Base-by-base conservation (phyloP, 1,140 invertebrate genomes). In the Euura lappo region DNA sequence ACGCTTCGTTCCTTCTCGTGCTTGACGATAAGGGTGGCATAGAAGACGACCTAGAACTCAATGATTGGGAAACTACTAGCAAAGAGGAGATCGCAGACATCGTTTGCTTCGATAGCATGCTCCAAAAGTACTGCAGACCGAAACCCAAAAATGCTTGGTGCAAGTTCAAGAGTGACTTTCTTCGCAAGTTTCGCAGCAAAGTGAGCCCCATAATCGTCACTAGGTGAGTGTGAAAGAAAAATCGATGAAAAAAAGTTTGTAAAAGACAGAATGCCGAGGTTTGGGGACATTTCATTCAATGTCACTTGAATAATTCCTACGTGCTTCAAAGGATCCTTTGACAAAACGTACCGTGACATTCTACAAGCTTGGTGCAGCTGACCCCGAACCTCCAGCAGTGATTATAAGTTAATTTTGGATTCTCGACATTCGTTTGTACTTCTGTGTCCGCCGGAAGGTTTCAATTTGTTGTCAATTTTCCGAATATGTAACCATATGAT, bases 101-200 rank as follows among this genome's bases (percentile, higher is more conserved):
- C 44, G 42, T 71, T 43, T 64, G 47, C 44, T 43, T 4, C 4
- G 74, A 74, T 10, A 65, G 6, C 45, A 51, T 8, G 3, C 42
- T 67, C 6, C 11, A 66, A 69, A 74, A 75, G 8, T 74, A 75
- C 6, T 75, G 71, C 7, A 70, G 73, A 10, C 68, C 69, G 7
- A 77, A 69, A 42, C 69, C 64, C 10, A 74, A 13, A 13, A 66
- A 11, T 10, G 82, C 81, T 80, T 82, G 78, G 45, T 45, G 44
- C 7, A 82, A 78, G 71, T 64, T 83, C 2, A 81, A 77, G 44
- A 75, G 77, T 6, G 74, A 77, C 6, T 70, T 84, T 67, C n/a
- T 80, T 11, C 81, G 78, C 60, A 80, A 74, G 68, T 44, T 80
- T 5, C 65, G 75, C 5, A 81, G 77, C 13, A 82, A 77, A 73